Evolutionary conservation across 2,888 invertebrate species (phyloP), one percentile per base, ranked within the genome.

Genomic region (Phaonia tiefii): DNA sequence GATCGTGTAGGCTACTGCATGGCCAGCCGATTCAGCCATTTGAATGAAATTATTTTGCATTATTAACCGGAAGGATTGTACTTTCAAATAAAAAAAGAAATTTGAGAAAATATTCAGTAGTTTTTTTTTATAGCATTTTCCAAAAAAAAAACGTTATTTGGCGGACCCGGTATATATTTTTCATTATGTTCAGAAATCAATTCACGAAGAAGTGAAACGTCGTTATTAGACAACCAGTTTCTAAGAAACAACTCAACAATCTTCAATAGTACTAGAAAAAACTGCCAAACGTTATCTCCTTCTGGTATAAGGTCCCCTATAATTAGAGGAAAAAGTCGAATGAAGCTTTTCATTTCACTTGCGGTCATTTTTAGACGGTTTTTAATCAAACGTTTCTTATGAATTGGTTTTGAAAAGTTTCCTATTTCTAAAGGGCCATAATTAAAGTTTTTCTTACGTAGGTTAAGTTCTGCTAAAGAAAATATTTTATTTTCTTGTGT

Each of bases 281-380:
- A 85, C 13, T 60, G 44, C 85, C 86, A 86, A 17, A 85, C 83
- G 1, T 66, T 56, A 58, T 86, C 84, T 75, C 85, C 82, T 22
- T 42, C 39, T 11, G 85, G 85, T 54, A 87, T 72, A 1, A 86
- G 42, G 72, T 87, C 85, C 0, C 85, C 86, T 39, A 86, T 72
- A 71, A 87, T 83, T 2, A 86, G 20, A 4, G 84, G 82, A 76
- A 86, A 83, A 79, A 83, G 84, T 20, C 44, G 25, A 25, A 81
- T 44, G 78, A 86, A 86, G 17, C 83, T 81, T 74, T 85, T 83
- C 84, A 86, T 86, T 82, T 87, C 83, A 31, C 84, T 77, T 1
- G 85, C 86, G 22, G 86, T 84, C 79, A 81, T 79, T 75, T 82
- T n/a, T 20, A 85, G 63, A 46, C 66, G 75, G 20, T 58, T 80